Base-by-base conservation (phyloP, 2,797 vertebrate genomes). In the Lepus oiostolus region DNA sequence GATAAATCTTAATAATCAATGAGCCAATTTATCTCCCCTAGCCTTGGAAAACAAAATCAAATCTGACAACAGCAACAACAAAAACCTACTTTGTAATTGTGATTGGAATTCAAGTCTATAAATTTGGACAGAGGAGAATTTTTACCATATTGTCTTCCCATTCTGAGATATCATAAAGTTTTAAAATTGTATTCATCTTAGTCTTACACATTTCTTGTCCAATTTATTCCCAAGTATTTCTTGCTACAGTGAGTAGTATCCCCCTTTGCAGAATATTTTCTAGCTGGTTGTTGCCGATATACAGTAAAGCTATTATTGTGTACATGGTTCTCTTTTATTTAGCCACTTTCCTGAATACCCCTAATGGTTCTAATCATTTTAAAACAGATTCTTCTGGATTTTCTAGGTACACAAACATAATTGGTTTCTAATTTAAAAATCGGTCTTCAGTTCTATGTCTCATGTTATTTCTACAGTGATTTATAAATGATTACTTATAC, bases 341-440 rank as follows among this genome's bases (percentile, higher is more conserved):
- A n/a, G 32, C 52, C 79, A 88, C 38, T 75, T 96, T 83, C 58
- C 32, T 85, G 38, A 94, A 50, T 84, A 90, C 47, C 89, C 24
- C 80, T 92, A 63, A 67, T 28, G 76, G 26, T 90, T 96, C n/a
- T 82, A 83, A 83, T 38, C 38, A 90, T 79, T 88, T 94, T 83
- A 58, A 96, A 93, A 93, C 38, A 35, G 62, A 86, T 63, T 77
- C 30, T 79, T 93, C 68, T 72, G 28, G 21, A 74, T 92, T 86
- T 95, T 80, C 22, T 14, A 88, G 74, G 54, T 74, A 75, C 5
- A 85, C 32, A 87, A 50, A 87, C 24, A 93, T 62, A 91, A 72
- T 84, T 38, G 10, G 54, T 71, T 90, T 96, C 75, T 71, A 86
- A 94, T 85, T 90, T 84, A 76, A 88, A 97, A 91, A 84, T 84